phyloP scores from a whole-genome alignment of 2,113 vertebrate species.

The Gymnogyps californianus region DNA sequence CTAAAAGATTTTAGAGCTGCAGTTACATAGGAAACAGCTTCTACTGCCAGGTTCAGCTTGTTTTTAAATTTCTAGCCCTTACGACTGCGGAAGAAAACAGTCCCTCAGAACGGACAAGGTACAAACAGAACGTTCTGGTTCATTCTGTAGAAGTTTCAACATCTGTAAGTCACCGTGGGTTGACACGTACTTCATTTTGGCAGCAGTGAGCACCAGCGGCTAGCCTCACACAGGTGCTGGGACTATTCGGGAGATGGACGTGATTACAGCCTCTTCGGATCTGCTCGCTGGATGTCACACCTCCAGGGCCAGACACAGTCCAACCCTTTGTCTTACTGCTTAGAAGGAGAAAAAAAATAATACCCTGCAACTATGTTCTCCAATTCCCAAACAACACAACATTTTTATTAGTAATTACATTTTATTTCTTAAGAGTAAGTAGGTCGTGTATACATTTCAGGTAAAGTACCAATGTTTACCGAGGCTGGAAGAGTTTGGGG shows the following conservation, averaged over 20 bases:
- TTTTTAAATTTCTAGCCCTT: neutral
- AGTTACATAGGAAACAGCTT: neutral
- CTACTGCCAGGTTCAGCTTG: neutral
- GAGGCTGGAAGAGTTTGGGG: neutral
- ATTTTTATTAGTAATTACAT: neutral
- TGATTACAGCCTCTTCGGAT: neutral
- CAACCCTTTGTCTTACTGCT: neutral
- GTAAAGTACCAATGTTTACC: neutral
- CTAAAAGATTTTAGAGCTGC: neutral
- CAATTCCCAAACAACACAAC: neutral
- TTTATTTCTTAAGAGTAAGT: neutral
- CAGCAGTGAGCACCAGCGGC: neutral
- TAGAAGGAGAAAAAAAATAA: neutral
- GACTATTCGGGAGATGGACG: neutral
- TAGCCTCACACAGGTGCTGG: neutral
- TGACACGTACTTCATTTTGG: neutral
- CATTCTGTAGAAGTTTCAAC: neutral
- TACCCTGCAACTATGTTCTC: neutral
- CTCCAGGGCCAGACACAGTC: neutral
- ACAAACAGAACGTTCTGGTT: neutral
- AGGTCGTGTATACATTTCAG: neutral
- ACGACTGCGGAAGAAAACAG: neutral
- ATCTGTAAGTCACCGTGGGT: neutral
- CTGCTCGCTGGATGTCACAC: neutral
- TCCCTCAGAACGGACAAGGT: neutral